These are phyloP conservation scores for Pelvicachromis taeniatus DNA, from an alignment of 2,113 vertebrate genomes.

Conservation along the genomic window DNA sequence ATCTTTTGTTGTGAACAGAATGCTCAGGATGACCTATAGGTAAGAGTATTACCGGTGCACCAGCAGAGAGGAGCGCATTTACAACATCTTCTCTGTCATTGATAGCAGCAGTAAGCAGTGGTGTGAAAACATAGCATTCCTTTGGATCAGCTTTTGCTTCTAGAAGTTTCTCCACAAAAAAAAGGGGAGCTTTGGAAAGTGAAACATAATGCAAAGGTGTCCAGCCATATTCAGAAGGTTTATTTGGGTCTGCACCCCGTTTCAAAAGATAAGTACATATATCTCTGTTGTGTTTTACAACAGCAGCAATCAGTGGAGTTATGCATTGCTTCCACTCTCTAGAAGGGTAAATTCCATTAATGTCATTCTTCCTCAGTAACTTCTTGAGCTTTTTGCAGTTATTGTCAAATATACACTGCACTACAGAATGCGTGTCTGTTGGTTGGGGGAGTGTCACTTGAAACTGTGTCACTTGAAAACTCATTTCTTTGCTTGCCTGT, in stretches of 20 bases:
- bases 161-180: conserved; percentile 8
- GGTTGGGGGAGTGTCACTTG: background rate
- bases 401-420: conserved; percentile 26
- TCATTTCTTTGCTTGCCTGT: conserved; percentile 12
- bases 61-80: rapidly evolving
- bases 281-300: background rate
- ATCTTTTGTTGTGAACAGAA: rapidly evolving
- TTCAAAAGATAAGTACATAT: conserved; percentile 8
- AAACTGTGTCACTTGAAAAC: background rate
- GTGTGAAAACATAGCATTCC: rapidly evolving
- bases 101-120: rapidly evolving
- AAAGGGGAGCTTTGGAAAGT: background rate
- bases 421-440: conserved; percentile 26
- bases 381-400: background rate
- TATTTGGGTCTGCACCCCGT: conserved; percentile 19
- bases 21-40: rapidly evolving
- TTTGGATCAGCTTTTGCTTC: conserved; percentile 24
- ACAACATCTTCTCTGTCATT: background rate
- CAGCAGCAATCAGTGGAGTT: conserved; percentile 45
- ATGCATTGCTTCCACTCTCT: conserved; percentile 10
- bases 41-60: rapidly evolving
- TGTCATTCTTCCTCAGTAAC: background rate
- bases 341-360: conserved; percentile 27
- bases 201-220: conserved; percentile 43
- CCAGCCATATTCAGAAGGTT: rapidly evolving